Evolutionary conservation across 2,797 vertebrate species (phyloP).

Genomic region (Yasuhikotakia modesta): DNA sequence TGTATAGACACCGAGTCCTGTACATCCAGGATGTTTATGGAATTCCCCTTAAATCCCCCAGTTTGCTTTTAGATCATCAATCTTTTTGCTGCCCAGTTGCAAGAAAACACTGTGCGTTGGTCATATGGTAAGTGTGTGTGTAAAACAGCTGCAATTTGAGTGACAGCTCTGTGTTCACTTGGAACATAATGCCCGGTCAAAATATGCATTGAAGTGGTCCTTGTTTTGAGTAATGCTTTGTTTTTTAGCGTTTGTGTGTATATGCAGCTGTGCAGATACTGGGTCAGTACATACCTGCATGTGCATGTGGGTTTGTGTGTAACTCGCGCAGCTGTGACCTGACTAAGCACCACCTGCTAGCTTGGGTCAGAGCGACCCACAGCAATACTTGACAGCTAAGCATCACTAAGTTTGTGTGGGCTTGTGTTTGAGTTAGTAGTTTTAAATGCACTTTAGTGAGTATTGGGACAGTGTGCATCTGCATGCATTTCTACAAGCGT

Average conservation of each 20-base stretch:
- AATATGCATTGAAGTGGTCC: constrained; percentile 45
- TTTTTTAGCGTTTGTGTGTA: constrained; percentile 21
- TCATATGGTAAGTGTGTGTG: constrained; percentile 33
- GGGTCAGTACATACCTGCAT: background rate
- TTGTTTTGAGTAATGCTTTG: constrained; percentile 24
- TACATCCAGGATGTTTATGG: constrained; percentile 49
- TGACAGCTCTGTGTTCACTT: constrained; percentile 44
- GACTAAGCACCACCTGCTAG: constrained; percentile 12
- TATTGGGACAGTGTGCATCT: constrained; percentile 38
- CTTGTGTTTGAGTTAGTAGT: constrained; percentile 33
- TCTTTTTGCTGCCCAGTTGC: constrained; percentile 51
- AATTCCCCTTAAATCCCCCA: constrained; percentile 51
- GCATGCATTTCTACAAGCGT: background rate
- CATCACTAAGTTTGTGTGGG: constrained; percentile 48
- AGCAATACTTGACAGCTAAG: constrained; percentile 51
- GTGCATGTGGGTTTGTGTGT: constrained; percentile 1
- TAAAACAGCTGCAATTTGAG: constrained; percentile 52
- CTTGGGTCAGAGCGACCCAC: constrained; percentile 42
- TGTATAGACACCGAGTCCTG: constrained; percentile 22
- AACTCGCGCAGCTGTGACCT: constrained; percentile 52
- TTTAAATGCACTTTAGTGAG: constrained; percentile 37
- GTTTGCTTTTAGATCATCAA: constrained; percentile 47
- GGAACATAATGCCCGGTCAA: constrained; percentile 41
- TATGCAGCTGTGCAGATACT: constrained; percentile 34
- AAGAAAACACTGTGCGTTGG: constrained; percentile 31